Evolutionary conservation across 2,797 vertebrate genomes (phyloP).

Genomic region (Etheostoma perlongum): DNA sequence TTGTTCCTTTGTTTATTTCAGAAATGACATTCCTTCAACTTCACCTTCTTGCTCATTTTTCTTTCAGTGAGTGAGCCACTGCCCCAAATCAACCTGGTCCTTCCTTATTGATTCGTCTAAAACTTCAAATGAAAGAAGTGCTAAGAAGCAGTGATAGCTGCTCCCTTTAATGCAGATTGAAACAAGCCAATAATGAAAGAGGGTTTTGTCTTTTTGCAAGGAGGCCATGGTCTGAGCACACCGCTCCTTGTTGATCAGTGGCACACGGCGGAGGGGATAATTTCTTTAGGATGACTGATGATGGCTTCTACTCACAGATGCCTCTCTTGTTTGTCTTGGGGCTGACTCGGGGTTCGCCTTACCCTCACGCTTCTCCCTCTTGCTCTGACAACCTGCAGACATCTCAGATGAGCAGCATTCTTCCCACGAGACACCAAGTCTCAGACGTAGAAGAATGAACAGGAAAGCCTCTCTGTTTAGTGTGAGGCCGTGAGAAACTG

Average conservation of each 20-base stretch:
- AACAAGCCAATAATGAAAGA: constrained; percentile 85
- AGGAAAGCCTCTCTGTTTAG: constrained; percentile 48
- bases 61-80: constrained; percentile 15
- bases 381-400: constrained; percentile 97
- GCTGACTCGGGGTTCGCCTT: constrained; percentile 85
- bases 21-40: constrained; percentile 5
- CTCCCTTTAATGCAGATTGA: constrained; percentile 49
- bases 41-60: neutral
- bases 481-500: constrained; percentile 32
- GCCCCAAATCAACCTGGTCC: constrained; percentile 17
- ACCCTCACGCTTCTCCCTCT: constrained; percentile 71
- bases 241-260: constrained; percentile 79
- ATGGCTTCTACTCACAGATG: constrained; percentile 89
- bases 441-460: constrained; percentile 57
- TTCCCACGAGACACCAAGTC: constrained; percentile 89
- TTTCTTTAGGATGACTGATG: constrained; percentile 95
- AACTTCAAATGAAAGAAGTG: constrained; percentile 46
- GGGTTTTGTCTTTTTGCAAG: constrained; percentile 89
- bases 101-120: constrained; percentile 35
- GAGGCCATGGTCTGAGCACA: constrained; percentile 52
- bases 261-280: constrained; percentile 90
- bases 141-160: constrained; percentile 31
- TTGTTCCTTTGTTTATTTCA: constrained; percentile 28
- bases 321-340: constrained; percentile 92
- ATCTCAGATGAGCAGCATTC: constrained; percentile 94